These are phyloP conservation scores for Tuta absoluta DNA, from an alignment of 2,888 invertebrate genomes.

Conservation along the genomic window DNA sequence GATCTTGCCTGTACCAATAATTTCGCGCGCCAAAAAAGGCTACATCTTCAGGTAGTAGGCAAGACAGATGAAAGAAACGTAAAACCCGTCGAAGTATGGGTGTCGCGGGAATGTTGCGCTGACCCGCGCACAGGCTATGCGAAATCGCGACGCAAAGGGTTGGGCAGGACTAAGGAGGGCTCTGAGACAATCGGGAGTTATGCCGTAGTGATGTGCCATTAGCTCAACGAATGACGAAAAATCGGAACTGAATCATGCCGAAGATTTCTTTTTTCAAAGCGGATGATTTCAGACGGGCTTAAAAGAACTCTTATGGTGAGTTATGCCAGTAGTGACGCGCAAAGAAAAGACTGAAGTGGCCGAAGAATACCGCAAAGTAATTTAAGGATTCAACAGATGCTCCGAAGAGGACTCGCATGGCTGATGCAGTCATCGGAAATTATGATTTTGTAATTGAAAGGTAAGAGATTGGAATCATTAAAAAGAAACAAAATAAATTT, in stretches of 20 bases:
- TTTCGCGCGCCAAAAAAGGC: neutral
- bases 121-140: slow-evolving; percentile 79
- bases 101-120: slow-evolving; percentile 75
- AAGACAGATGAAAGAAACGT: slow-evolving; percentile 53
- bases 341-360: neutral
- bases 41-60: neutral
- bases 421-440: too few relatives aligned
- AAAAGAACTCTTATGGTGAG: neutral
- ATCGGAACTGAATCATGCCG: neutral
- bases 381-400: too few relatives aligned
- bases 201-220: slow-evolving; percentile 31
- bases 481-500: too few relatives aligned
- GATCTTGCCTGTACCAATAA: too few relatives aligned
- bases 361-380: too few relatives aligned
- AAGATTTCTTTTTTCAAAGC: too few relatives aligned
- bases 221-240: neutral
- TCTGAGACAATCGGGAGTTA: slow-evolving; percentile 82
- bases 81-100: slow-evolving; percentile 54
- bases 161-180: slow-evolving; percentile 77
- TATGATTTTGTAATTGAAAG: too few relatives aligned
- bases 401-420: too few relatives aligned
- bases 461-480: too few relatives aligned
- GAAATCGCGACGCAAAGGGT: slow-evolving; percentile 74
- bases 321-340: neutral
- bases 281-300: neutral